Percentiles rank a stretch among this genome's conserved stretches.
Conservation (phyloP, 2,113 vertebrate species). For the Poicephalus meyeri region DNA sequence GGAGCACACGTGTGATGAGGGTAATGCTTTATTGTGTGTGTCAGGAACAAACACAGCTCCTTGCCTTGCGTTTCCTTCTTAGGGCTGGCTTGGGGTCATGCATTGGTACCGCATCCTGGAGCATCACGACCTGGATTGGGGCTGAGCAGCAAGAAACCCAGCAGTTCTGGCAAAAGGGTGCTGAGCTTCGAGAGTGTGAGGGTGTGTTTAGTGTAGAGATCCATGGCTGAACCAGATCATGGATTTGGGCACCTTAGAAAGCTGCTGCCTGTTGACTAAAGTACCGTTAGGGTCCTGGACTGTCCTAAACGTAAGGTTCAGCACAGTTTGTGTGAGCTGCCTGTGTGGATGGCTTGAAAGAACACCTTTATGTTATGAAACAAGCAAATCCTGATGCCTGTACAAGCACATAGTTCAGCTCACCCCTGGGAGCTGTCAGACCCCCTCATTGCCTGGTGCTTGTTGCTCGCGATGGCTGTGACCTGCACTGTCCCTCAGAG, state of each 20-base stretch:
- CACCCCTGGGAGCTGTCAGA: not conserved
- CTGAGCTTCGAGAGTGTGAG: not conserved
- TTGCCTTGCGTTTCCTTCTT: not conserved
- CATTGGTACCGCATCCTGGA: not conserved
- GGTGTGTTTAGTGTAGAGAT: not conserved
- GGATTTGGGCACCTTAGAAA: not conserved
- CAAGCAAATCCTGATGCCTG: not conserved
- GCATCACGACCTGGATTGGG: not conserved
- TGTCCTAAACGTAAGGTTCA: not conserved
- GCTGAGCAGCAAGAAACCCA: not conserved
- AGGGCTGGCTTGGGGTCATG: not conserved
- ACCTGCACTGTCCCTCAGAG: not conserved
- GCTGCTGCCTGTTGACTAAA: not conserved
- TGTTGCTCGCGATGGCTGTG: not conserved
- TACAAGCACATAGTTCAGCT: not conserved
- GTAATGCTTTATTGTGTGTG: fast-evolving
- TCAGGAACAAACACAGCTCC: not conserved
- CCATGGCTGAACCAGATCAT: fast-evolving
- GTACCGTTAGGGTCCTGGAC: not conserved
- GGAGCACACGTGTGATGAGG: not conserved
- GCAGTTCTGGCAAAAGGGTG: not conserved
- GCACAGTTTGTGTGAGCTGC: not conserved
- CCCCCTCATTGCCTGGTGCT: not conserved
- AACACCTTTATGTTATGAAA: not conserved
- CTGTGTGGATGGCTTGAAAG: not conserved